phyloP scores from a whole-genome alignment of 2,888 invertebrate species.

The Macropis europaea region DNA sequence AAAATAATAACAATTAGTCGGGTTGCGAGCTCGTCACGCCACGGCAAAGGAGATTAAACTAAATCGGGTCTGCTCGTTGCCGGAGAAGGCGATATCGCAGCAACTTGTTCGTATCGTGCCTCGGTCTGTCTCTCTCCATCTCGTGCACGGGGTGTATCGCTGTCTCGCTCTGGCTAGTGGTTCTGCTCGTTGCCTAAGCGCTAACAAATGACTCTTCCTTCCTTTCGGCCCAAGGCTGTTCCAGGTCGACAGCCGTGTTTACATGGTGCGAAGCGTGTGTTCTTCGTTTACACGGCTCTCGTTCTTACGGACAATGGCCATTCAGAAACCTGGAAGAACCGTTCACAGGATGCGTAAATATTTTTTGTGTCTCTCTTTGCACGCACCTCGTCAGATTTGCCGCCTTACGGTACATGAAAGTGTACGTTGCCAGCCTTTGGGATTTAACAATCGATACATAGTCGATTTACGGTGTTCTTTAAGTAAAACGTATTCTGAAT shows the following conservation, averaged over 20 bases:
- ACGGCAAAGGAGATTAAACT: conserved; percentile 52
- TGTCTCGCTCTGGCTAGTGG: not conserved
- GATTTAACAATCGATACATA: no score
- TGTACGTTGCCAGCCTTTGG: not conserved
- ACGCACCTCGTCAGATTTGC: not conserved
- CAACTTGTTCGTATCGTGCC: conserved; percentile 32
- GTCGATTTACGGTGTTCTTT: no score
- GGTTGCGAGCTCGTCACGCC: conserved; percentile 49
- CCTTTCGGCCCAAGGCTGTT: conserved; percentile 55
- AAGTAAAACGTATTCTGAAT: no score
- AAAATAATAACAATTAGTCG: conserved; percentile 58
- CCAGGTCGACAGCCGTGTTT: conserved; percentile 54
- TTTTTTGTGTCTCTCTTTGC: conserved; percentile 17
- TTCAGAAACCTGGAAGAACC: conserved; percentile 48
- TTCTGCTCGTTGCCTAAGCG: conserved; percentile 56
- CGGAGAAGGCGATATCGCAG: conserved; percentile 34
- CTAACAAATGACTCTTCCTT: conserved; percentile 61
- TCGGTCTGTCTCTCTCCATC: not conserved
- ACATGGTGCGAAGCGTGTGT: conserved; percentile 49
- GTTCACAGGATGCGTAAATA: conserved; percentile 32
- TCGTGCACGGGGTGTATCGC: not conserved
- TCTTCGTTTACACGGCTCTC: conserved; percentile 53
- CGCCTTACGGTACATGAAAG: no score
- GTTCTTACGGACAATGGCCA: conserved; percentile 50
- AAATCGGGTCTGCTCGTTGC: conserved; percentile 42